These are phyloP conservation scores for Drosophila pachea DNA, from an alignment of 1,140 invertebrate species.

Conservation along the genomic window DNA sequence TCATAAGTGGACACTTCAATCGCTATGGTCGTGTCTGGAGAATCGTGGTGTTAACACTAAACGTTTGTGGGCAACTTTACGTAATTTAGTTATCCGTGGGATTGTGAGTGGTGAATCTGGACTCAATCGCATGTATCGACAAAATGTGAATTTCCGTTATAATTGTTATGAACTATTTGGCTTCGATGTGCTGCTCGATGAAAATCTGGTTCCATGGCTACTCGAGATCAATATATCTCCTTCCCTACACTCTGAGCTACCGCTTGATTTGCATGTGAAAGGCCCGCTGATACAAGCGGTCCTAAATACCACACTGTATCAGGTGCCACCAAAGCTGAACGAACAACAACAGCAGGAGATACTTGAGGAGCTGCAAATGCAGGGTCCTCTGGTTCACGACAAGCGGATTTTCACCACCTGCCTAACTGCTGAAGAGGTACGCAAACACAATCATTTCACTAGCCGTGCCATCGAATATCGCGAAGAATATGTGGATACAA, in stretches of 20 bases:
- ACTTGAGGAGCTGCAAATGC: slow-evolving; percentile 78
- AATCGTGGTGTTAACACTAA: slow-evolving; percentile 87
- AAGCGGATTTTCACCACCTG: slow-evolving; percentile 84
- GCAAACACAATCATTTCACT: slow-evolving; percentile 83
- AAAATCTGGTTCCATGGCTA: slow-evolving; percentile 94
- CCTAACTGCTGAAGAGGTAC: slow-evolving; percentile 83
- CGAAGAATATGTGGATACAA: slow-evolving; percentile 86
- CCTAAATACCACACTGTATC: slow-evolving; percentile 94
- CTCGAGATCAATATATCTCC: slow-evolving; percentile 98
- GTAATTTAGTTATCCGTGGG: slow-evolving; percentile 90
- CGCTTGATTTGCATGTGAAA: slow-evolving; percentile 96
- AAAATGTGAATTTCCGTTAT: slow-evolving; percentile 86
- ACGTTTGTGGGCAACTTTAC: slow-evolving; percentile 88
- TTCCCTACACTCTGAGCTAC: slow-evolving; percentile 93
- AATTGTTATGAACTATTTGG: slow-evolving; percentile 91
- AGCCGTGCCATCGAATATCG: slow-evolving; percentile 81
- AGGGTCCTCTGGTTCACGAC: slow-evolving; percentile 82
- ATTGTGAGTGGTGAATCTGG: slow-evolving; percentile 88
- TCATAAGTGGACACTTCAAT: slow-evolving; percentile 93
- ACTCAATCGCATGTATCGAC: slow-evolving; percentile 84
- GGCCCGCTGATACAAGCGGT: slow-evolving; percentile 93
- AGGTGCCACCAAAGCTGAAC: slow-evolving; percentile 80
- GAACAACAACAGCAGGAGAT: slow-evolving; percentile 80
- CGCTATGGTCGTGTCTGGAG: slow-evolving; percentile 87
- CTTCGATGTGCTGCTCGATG: slow-evolving; percentile 89